Evolutionary conservation across 1,140 invertebrate genomes (phyloP), one percentile per base, ranked within the genome.

Genomic region (Melitaea cinxia): DNA sequence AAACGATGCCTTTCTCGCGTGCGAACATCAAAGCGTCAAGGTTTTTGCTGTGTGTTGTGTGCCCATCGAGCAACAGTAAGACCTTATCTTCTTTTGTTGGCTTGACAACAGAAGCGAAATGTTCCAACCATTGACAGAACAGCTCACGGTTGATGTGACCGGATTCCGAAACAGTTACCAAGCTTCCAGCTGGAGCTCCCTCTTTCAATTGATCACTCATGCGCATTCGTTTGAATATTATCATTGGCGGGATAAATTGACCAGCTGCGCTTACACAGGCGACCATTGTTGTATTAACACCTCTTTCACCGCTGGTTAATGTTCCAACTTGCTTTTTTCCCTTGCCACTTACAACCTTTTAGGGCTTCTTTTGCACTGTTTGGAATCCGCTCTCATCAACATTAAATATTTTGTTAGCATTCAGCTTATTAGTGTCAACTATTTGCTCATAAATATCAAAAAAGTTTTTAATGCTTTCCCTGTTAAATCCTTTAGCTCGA

Each of bases 251-350:
- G 1, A 82, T 56, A 65, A 58, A 83, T 26, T 72, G 33, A 0
- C 77, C 77, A 30, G 65, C 37, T 17, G 71, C 80, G 79, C 61
- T 84, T 23, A 49, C 59, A 62, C 65, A 73, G 57, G 72, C 82
- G 55, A 82, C 77, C 15, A 83, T 60, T 19, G 91, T 91, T 0
- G 90, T 86, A 53, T 87, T 86, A 12, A 78, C 70, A 12, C 88
- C 88, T 23, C 83, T 60, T 77, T 92, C 89, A 52, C 82, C 88
- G 66, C 82, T 90, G 19, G 82, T 78, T n/a, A 87, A 57, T 17
- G 65, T 53, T 14, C 84, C 88, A 24, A 92, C 75, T 80, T 91
- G 88, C 19, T 81, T 70, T 35, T 81, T 80, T 21, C 80, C 78
- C 75, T 84, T 85, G 17, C n/a, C 5, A 39, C 75, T 70, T 10